Base-by-base conservation (phyloP, 2,888 invertebrate species). In the Frankliniella fusca region DNA sequence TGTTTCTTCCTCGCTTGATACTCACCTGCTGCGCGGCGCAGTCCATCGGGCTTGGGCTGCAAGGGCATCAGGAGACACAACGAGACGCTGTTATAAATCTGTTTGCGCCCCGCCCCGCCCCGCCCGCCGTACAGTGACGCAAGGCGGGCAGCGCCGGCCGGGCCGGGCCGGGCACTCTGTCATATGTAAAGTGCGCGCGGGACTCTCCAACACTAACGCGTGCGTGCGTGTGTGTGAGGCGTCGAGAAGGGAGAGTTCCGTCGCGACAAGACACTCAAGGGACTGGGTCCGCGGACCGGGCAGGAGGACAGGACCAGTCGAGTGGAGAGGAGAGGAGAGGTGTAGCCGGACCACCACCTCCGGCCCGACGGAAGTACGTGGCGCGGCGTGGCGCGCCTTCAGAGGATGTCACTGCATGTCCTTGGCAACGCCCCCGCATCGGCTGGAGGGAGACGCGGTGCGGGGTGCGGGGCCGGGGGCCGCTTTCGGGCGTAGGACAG, bases 381-480 rank as follows among this genome's bases (percentile, higher is more conserved):
- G 70, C 70, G 70, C 12, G 61, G 61, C 7, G 70, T 76, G 70
- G 70, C 70, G 70, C 23, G 38, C 38, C 38, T 3, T 38, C 70
- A 76, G 70, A 76, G 70, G 70, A 76, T 76, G 70, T 76, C 70
- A 27, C n/a, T 12, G 27, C 27, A 27, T 27, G 70, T n/a, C 70
- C 70, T 76, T 76, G 70, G 1, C 54, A 20, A 54, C 54, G 54
- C 54, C 54, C 54, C 7, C 54, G 38, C 38, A 38, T 5, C 38
- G 38, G 38, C 54, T 54, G 54, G 54, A 10, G 15, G 1, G 54
- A 5, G 54, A 38, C 3, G 38, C 38, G 38, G 38, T 2, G 38
- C 38, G 38, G 38, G 5, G 38, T 2, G 38, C 2, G 38, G 38
- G 38, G 38, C n/a, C n/a, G 38, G 38, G 15, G 54, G 18, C 0